Evolutionary conservation across 2,888 invertebrate species (phyloP), one percentile per base, ranked within the genome.

Genomic region (Heliconius cydno): DNA sequence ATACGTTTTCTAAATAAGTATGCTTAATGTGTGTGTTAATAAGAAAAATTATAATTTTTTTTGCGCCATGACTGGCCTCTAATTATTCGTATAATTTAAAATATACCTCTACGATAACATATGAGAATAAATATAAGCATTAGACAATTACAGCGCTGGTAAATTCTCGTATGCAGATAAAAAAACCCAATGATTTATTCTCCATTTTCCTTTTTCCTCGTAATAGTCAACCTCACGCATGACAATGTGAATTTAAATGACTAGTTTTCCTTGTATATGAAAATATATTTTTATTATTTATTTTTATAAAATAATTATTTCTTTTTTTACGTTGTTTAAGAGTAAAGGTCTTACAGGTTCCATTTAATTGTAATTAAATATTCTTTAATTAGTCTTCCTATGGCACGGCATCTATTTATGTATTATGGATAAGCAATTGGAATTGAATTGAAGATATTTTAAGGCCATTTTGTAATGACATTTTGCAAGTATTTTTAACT

Each of bases 121-220:
- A 34, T 28, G 28, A 60, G 4, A 12, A n/a, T 57, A 57, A 12
- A 57, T 57, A 68, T 68, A 38, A 52, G 38, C 15, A 34, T 67
- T 25, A 10, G 19, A n/a, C 52, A 34, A 73, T 34, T 34, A 72
- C n/a, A 30, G 15, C 30, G 41, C 0, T 72, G 71, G 65, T 34
- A 52, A 46, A 65, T 66, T 60, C n/a, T 60, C 22, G n/a, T 30
- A 22, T 22, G 30, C n/a, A 57, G 12, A 72, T 77, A 78, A 70
- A 68, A n/a, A 78, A 75, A 74, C 71, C 77, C 75, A 72, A 1
- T 63, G 67, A 28, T 68, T 22, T 60, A 80, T 57, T 66, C 41
- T 38, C 15, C 5, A 57, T 79, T 79, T 79, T 77, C 79, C 79
- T 79, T 72, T 79, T 79, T 76, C 79, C 72, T 77, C 65, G 60